Percentiles rank a stretch among this genome's conserved stretches.
Evolutionary conservation across 2,113 vertebrate species (phyloP).

Genomic region (Manacus vitellinus): DNA sequence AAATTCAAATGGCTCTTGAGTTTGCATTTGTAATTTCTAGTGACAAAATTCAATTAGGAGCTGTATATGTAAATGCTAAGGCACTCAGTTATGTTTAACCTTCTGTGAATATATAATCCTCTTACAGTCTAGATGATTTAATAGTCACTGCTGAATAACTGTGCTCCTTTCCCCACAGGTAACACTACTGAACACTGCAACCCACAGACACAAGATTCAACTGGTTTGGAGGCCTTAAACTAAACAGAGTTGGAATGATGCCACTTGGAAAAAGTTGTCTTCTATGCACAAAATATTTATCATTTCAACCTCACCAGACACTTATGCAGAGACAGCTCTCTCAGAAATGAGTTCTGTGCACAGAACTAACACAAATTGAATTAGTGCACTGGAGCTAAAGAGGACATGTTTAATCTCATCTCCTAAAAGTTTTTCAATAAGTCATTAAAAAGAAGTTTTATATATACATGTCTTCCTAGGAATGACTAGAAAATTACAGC

Average conservation of each 20-base stretch:
- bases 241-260: neutral
- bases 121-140: neutral
- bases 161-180: neutral
- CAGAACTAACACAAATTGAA: conserved; percentile 38
- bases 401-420: conserved; percentile 32
- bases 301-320: conserved; percentile 17
- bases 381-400: conserved; percentile 57
- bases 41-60: neutral
- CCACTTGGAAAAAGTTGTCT: conserved; percentile 21
- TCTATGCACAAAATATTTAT: conserved; percentile 58
- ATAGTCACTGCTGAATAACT: neutral
- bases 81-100: neutral
- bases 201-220: neutral
- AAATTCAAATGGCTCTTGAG: neutral
- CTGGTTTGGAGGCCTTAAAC: neutral
- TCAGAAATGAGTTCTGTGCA: neutral
- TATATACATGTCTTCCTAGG: neutral
- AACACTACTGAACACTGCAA: neutral
- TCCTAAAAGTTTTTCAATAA: neutral
- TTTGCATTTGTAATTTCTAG: neutral
- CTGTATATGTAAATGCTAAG: neutral
- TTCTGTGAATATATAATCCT: conserved; percentile 20
- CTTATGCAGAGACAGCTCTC: neutral
- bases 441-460: neutral
- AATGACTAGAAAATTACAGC: neutral